A percentile compares a stretch with the other conserved stretches of the same genome.
These are phyloP conservation scores for Serinus canaria DNA, from an alignment of 2,113 vertebrate genomes.

Conservation along the genomic window DNA sequence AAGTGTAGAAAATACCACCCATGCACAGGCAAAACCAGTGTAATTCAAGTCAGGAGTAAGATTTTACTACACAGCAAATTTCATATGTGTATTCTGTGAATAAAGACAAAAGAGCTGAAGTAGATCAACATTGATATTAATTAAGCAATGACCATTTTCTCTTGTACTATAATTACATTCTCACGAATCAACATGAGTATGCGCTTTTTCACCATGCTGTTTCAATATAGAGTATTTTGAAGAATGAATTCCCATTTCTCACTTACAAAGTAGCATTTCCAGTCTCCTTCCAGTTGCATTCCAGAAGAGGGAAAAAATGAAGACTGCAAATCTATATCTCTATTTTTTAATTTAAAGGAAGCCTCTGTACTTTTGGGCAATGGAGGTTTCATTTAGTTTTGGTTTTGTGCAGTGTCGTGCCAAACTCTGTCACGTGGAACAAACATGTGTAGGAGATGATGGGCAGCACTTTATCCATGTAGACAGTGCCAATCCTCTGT, in stretches of 20 bases:
- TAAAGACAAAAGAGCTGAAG: conserved; percentile 5
- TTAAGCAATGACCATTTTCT: background rate
- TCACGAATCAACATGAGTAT: background rate
- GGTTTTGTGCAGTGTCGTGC: background rate
- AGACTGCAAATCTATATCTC: background rate
- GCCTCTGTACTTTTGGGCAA: background rate
- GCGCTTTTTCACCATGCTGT: background rate
- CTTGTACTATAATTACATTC: background rate
- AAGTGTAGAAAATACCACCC: conserved; percentile 52
- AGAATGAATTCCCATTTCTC: background rate
- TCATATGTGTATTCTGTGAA: background rate
- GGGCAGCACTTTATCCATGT: background rate
- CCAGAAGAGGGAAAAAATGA: background rate
- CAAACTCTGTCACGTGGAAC: background rate
- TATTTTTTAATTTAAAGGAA: background rate
- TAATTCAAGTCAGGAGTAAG: conserved; percentile 20
- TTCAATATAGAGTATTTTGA: background rate
- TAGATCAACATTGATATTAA: conserved; percentile 2
- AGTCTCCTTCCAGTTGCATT: background rate
- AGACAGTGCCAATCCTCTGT: background rate
- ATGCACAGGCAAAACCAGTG: conserved; percentile 17
- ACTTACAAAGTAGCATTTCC: background rate
- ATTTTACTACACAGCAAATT: background rate
- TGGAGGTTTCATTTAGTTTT: background rate
- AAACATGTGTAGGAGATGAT: background rate